Evolutionary conservation across 2,113 vertebrate species (phyloP).

Genomic region (Eonycteris spelaea): DNA sequence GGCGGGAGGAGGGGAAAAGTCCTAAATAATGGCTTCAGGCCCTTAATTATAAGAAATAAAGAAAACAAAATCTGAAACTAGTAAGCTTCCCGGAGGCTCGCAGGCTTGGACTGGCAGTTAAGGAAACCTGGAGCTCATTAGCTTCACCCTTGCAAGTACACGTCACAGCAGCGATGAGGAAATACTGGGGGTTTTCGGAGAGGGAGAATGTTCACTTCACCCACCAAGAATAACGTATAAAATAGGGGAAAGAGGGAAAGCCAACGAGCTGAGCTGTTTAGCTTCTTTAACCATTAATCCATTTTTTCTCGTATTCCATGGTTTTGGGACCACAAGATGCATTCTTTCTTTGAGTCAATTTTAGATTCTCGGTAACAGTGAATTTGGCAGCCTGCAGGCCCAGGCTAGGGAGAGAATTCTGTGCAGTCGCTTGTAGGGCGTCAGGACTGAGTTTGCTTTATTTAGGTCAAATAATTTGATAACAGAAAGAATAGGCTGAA

Average conservation of each 20-base stretch:
- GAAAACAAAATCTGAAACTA: slow-evolving; percentile 25
- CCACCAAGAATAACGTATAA: background rate
- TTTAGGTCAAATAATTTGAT: background rate
- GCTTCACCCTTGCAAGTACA: slow-evolving; percentile 16
- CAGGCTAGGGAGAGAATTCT: background rate
- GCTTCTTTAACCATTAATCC: background rate
- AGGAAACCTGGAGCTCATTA: slow-evolving; percentile 70
- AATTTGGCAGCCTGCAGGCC: background rate
- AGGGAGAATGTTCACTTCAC: background rate
- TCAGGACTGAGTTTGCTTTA: background rate
- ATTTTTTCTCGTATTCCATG: background rate
- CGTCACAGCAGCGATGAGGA: slow-evolving; percentile 1
- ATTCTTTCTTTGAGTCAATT: background rate
- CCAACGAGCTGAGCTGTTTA: background rate
- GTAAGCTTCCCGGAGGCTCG: slow-evolving; percentile 69
- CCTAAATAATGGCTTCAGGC: slow-evolving; percentile 75
- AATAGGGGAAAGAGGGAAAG: background rate
- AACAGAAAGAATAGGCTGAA: background rate
- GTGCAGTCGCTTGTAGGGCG: background rate
- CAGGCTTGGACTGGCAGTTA: slow-evolving; percentile 61
- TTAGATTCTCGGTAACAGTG: background rate
- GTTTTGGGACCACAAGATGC: background rate
- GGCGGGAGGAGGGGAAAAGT: slow-evolving; percentile 54
- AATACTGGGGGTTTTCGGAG: background rate
- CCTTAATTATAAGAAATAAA: slow-evolving; percentile 72